A percentile compares a stretch with the other conserved stretches of the same genome.
phyloP scores from a whole-genome alignment of 2,888 invertebrate species.

The Calephelis perditalis region DNA sequence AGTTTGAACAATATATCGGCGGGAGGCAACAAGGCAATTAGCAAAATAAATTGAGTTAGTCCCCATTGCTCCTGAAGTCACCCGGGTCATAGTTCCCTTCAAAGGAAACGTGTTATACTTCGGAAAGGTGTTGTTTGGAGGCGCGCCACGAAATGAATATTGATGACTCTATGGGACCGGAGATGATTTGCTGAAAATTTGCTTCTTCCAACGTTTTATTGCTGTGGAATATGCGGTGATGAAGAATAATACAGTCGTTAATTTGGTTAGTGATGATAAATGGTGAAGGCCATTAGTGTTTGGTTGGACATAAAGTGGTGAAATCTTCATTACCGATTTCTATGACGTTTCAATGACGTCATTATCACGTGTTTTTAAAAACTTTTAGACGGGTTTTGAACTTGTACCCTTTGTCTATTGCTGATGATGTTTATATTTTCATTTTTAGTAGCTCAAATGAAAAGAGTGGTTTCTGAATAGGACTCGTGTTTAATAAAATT shows the following conservation, averaged over 20 bases:
- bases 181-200: slow-evolving; percentile 77
- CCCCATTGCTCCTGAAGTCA: slow-evolving; percentile 33
- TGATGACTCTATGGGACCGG: slow-evolving; percentile 73
- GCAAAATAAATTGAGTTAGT: slow-evolving; percentile 27
- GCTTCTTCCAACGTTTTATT: slow-evolving; percentile 76
- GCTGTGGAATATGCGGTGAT: slow-evolving; percentile 64
- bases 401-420: no score
- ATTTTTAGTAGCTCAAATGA: no score
- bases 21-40: no score
- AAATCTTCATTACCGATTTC: neutral
- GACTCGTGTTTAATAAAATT: no score
- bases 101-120: slow-evolving; percentile 60
- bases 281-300: slow-evolving; percentile 37
- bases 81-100: slow-evolving; percentile 53
- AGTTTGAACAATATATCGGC: no score
- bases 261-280: slow-evolving; percentile 65
- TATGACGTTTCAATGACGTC: no score
- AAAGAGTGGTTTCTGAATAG: no score
- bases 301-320: slow-evolving; percentile 21
- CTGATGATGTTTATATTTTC: no score
- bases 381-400: no score
- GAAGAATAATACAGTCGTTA: slow-evolving; percentile 74
- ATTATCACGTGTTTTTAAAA: no score
- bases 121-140: slow-evolving; percentile 72
- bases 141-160: slow-evolving; percentile 75